Base-by-base conservation (phyloP, 2,113 vertebrate genomes). In the Azemiops feae region DNA sequence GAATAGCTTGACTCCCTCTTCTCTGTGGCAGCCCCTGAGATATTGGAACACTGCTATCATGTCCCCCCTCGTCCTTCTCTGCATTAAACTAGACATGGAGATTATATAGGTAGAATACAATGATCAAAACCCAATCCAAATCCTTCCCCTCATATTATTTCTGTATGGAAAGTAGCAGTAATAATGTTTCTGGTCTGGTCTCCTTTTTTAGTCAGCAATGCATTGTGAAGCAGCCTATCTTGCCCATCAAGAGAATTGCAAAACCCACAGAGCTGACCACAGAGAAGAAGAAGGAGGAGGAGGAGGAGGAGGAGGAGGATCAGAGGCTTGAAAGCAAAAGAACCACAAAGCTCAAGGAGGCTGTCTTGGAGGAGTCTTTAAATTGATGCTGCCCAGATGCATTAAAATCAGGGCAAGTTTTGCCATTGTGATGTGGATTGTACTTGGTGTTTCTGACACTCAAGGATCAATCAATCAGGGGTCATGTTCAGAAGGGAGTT, bases 321-420 rank as follows among this genome's bases (percentile, higher is more conserved):
- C 50, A 92, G 88, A 93, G 22, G 0, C 89, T 52, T 22, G 55
- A 86, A 60, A 30, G 93, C 57, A 92, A 94, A 52, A 30, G 34
- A 81, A 81, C 91, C 11, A 89, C 92, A 91, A 0, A 60, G 86
- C 93, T 57, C 60, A 93, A 93, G 81, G 92, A 94, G 92, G 69
- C 94, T 95, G 91, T 92, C 88, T 87, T 20, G 7, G 9, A 58
- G 60, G 58, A 0, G 39, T 91, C 94, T 89, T 45, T 50, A 12
- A 30, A 45, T 34, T 4, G 7, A 34, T 25, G 25, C 53, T 90
- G 54, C 11, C 53, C 53, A 85, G 22, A 91, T 89, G 20, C 43
- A 85, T 57, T 60, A 53, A 53, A 53, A 91, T 52, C 45, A 43
- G 60, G 23, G 54, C 16, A 39, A 39, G 53, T 43, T 93, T 93